Conservation (phyloP, 2,888 invertebrate species). For the Lasioglossum pauxillum region DNA sequence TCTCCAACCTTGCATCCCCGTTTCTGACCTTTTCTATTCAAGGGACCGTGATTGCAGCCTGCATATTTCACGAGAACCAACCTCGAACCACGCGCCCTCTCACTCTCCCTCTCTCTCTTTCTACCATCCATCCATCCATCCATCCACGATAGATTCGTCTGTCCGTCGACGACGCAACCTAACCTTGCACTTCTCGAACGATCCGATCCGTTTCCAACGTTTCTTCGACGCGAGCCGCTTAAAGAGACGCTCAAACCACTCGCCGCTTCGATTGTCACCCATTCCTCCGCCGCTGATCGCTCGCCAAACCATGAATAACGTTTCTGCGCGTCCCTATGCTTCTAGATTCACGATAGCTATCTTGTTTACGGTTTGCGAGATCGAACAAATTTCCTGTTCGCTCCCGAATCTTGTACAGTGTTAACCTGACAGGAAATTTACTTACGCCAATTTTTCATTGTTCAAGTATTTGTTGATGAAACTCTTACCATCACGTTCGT, state of each 20-base stretch:
- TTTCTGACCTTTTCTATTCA: conserved; percentile 72
- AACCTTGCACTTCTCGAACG: conserved; percentile 56
- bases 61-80: conserved; percentile 79
- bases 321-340: background rate
- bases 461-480: background rate
- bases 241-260: background rate
- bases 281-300: background rate
- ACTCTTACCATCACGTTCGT: background rate
- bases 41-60: conserved; percentile 79
- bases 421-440: background rate
- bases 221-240: conserved; percentile 1
- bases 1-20: conserved; percentile 36
- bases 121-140: conserved; percentile 35
- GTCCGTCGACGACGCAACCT: conserved; percentile 41
- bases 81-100: conserved; percentile 42
- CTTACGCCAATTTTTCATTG: background rate
- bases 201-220: background rate
- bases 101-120: background rate
- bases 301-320: background rate
- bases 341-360: background rate
- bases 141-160: conserved; percentile 50
- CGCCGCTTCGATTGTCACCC: background rate
- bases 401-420: background rate
- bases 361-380: background rate
- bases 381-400: background rate